Conservation (phyloP, 2,888 invertebrate species). For the Acrobasis suavella region DNA sequence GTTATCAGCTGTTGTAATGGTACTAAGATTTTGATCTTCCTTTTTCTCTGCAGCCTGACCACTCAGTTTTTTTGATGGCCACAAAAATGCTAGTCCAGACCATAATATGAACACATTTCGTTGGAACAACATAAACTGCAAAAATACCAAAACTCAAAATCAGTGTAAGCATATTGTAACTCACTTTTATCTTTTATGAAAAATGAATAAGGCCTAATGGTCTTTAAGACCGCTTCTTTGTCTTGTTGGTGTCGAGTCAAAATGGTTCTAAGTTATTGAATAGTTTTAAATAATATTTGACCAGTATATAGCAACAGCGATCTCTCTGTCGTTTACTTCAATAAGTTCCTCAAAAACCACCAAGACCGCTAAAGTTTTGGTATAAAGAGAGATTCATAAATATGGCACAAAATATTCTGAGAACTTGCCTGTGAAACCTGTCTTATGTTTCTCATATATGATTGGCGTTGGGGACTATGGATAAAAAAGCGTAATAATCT, state of each 20-base stretch:
- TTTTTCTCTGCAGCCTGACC: slow-evolving; percentile 37
- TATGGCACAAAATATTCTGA: neutral
- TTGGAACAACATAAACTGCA: slow-evolving; percentile 31
- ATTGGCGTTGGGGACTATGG: neutral
- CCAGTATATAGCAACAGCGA: too few species aligned
- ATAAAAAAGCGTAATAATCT: neutral
- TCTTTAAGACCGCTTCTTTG: too few species aligned
- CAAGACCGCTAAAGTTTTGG: too few species aligned
- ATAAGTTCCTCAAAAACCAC: too few species aligned
- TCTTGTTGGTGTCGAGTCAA: too few species aligned
- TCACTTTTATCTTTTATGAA: too few species aligned
- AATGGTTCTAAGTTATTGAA: too few species aligned
- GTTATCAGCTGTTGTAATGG: slow-evolving; percentile 84
- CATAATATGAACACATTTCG: slow-evolving; percentile 31
- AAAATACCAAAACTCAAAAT: slow-evolving; percentile 20
- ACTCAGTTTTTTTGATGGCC: slow-evolving; percentile 57
- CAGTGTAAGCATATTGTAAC: neutral
- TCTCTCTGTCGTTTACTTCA: too few species aligned
- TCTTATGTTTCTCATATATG: neutral
- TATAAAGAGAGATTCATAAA: too few species aligned
- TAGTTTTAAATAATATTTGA: too few species aligned
- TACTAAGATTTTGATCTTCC: slow-evolving; percentile 47
- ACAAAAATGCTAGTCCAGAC: slow-evolving; percentile 55
- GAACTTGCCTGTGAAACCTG: slow-evolving; percentile 7
- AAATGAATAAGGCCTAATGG: too few species aligned